These are phyloP conservation scores for Sminthurides aquaticus DNA, from an alignment of 2,888 invertebrate species.

Conservation along the genomic window DNA sequence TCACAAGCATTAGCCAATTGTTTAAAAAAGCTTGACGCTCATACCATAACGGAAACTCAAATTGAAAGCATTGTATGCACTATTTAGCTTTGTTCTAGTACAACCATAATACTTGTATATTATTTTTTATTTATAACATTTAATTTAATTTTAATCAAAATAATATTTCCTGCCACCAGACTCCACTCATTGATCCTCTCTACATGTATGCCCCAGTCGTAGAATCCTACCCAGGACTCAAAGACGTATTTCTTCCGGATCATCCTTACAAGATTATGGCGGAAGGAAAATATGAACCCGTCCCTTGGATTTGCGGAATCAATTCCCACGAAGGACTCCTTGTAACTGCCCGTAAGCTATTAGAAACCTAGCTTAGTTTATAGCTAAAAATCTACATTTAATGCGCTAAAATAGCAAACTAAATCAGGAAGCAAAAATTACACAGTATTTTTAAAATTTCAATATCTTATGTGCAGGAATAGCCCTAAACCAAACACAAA, in stretches of 20 bases:
- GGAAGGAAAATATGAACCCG: conserved; percentile 27
- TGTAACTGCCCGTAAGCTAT: conserved; percentile 29
- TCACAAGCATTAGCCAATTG: conserved; percentile 27
- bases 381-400: neutral
- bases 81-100: too few species aligned
- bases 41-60: conserved; percentile 34
- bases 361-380: conserved; percentile 3
- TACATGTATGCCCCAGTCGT: conserved; percentile 37
- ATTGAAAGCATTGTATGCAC: conserved; percentile 32
- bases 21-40: conserved; percentile 30
- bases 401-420: too few species aligned
- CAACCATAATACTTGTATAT: neutral
- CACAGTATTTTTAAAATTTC: too few species aligned
- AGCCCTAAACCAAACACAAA: conserved; percentile 19
- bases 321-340: conserved; percentile 38
- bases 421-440: too few species aligned
- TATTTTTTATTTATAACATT: neutral
- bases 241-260: conserved; percentile 26
- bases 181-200: conserved; percentile 32
- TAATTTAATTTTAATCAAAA: too few species aligned
- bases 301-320: conserved; percentile 31
- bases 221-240: conserved; percentile 20
- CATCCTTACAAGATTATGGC: conserved; percentile 37
- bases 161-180: conserved; percentile 23
- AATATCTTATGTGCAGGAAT: too few species aligned